phyloP scores from a whole-genome alignment of 2,888 invertebrate genomes.

The Schizaphis graminum region DNA sequence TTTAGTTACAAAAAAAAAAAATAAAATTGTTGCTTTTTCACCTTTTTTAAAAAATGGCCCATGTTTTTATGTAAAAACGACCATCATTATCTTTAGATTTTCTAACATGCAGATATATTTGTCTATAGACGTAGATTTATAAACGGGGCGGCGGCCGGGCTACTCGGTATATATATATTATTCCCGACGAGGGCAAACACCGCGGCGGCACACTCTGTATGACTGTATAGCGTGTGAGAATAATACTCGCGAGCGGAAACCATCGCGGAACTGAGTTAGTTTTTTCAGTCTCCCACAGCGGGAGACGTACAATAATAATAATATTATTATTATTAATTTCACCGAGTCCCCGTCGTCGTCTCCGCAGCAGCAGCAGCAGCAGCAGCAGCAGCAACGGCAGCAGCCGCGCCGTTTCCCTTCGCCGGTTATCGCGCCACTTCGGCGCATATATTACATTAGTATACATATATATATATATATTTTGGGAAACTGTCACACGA shows the following conservation, averaged over 20 bases:
- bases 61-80: not conserved
- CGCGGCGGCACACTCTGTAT: not conserved
- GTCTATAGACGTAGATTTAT: not conserved
- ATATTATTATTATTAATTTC: constrained; percentile 3
- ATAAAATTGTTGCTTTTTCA: not conserved
- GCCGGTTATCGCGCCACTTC: not conserved
- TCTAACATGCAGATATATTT: not conserved
- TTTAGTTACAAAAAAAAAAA: not conserved
- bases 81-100: not conserved
- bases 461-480: not conserved
- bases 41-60: not conserved
- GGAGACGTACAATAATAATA: not conserved
- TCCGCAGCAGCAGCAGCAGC: not conserved
- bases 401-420: not conserved
- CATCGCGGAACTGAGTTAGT: not conserved
- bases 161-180: not conserved
- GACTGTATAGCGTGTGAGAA: not conserved
- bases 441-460: not conserved
- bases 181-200: not conserved
- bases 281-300: not conserved
- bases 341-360: not conserved
- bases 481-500: not conserved
- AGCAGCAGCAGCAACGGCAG: not conserved
- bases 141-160: not conserved
- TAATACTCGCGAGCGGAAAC: not conserved